Evolutionary conservation across 2,797 vertebrate species (phyloP), one percentile per base, ranked within the genome.

Genomic region (Acropternis orthonyx): DNA sequence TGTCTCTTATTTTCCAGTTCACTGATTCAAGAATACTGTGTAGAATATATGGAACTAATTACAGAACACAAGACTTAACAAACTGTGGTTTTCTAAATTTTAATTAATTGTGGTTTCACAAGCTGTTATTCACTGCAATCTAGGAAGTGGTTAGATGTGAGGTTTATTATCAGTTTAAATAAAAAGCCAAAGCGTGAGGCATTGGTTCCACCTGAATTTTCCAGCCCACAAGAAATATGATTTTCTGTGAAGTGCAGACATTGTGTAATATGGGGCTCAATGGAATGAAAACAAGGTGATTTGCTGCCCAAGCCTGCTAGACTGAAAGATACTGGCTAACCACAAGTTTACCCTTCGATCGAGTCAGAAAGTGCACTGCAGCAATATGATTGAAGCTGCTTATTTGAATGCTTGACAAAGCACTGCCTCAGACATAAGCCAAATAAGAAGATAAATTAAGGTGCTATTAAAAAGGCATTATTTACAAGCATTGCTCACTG

Each of bases 141-240:
- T 96, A 91, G 92, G 90, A 96, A 96, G 95, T 89, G 84, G 86
- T 94, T 95, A 92, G 77, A 84, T 63, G 75, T 88, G 41, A 7
- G n/a, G 23, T 27, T 88, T 83, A 62, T 86, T 87, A 89, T 95
- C 94, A 93, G 83, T 54, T 83, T 74, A 89, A 92, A 62, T 63
- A 76, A 43, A 89, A 88, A 88, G n/a, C 24, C 61, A 34, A 66
- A 92, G 61, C 28, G 58, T 54, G 49, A 89, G 56, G 92, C 63
- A 84, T 8, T 41, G 21, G 21, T 66, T 67, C 85, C 83, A 88
- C 78, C 78, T 91, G 80, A 93, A 88, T 89, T 79, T 77, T 95
- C 54, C 54, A 88, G 51, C 24, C 73, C 21, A 21, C 43, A 69
- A 61, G 62, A 85, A 85, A 78, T 58, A 91, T 2, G 4, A 69